Base-by-base conservation (phyloP, 2,888 invertebrate species). In the Aphidoletes aphidimyza region DNA sequence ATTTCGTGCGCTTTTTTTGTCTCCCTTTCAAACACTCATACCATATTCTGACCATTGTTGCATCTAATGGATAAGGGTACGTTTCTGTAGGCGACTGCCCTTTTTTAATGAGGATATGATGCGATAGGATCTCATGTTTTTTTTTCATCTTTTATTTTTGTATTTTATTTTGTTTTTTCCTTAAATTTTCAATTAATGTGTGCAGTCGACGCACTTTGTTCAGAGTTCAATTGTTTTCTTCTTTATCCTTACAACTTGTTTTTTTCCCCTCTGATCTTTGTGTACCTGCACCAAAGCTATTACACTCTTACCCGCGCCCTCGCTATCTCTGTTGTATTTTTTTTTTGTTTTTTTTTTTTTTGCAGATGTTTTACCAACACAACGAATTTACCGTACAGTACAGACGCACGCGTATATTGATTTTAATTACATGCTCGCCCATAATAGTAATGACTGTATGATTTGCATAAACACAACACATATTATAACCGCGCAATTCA, bases 31-130 rank as follows among this genome's bases (percentile, higher is more conserved):
- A 14, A 14, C 17, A 2, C 2, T 9, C 14, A 30, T 2, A 26
- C 69, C 30, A 34, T 69, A 69, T 69, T 69, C 69, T 11, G 26
- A 22, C 78, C 22, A 81, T 81, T 81, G 81, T 81, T 81, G 81
- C 81, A 78, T 78, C 36, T 5, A 37, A 37, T 11, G 81, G 81
- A 37, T 81, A n/a, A 81, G 81, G 81, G 81, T 81, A 37, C 81
- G 37, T n/a, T 81, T 81, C 81, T 37, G 37, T 81, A 36, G 11
- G n/a, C 37, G 81, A 81, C 37, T 36, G 81, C 81, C 37, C 39
- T 78, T 36, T 81, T 81, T 81, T 37, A 81, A 81, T 81, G 81
- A 81, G 81, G 37, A 81, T 81, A 37, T 37, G 81, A 81, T 81
- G 37, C 39, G 81, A 81, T 81, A n/a, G 81, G 8, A 81, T 81